Percentiles rank a stretch among this genome's conserved stretches.
These are phyloP conservation scores for Ranitomeya variabilis DNA, from an alignment of 2,113 vertebrate genomes.

Conservation along the genomic window DNA sequence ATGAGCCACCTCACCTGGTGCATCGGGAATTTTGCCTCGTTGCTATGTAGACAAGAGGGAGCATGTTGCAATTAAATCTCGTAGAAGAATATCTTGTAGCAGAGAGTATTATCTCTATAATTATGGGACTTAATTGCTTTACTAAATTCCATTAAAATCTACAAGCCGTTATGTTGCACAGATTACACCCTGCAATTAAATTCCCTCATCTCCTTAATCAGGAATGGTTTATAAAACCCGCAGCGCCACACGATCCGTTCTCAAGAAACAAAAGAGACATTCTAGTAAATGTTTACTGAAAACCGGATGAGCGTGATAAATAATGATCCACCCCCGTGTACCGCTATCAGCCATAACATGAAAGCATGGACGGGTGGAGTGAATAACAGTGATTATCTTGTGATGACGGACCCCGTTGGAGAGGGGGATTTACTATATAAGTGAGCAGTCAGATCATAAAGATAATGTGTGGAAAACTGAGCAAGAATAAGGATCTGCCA, in stretches of 20 bases:
- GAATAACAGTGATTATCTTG: no score
- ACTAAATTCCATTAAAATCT: constrained; percentile 29
- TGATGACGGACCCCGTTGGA: no score
- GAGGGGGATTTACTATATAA: no score
- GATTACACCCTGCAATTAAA: background rate
- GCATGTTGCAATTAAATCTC: background rate
- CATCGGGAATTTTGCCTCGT: background rate
- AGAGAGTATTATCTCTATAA: background rate
- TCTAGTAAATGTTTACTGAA: background rate
- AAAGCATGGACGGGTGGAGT: no score
- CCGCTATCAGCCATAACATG: no score
- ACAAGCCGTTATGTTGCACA: constrained; percentile 2
- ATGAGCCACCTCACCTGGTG: background rate
- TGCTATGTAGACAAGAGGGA: background rate
- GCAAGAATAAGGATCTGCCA: no score
- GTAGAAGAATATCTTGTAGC: background rate
- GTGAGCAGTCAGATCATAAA: no score
- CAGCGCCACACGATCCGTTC: background rate
- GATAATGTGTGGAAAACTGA: no score
- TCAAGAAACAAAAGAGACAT: background rate
- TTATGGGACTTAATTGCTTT: constrained; percentile 16
- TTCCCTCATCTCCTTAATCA: constrained; percentile 5
- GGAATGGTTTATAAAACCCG: background rate
- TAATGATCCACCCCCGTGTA: no score
- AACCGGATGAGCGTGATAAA: background rate